Evolutionary conservation across 2,888 invertebrate species (phyloP), one percentile per base, ranked within the genome.

Genomic region (Aspidapion aeneum): DNA sequence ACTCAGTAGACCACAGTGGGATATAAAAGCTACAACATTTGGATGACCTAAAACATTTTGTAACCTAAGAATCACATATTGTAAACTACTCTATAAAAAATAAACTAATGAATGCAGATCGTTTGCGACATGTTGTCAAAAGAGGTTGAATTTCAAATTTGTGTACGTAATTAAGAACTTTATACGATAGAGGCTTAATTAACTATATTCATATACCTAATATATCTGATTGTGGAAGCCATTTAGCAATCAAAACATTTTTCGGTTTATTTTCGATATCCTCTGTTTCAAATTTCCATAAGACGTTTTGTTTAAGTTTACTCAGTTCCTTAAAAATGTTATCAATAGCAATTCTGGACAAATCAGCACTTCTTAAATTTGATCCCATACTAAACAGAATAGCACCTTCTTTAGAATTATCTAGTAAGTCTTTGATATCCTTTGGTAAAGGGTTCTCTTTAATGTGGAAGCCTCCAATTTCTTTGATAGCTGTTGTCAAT

Each of bases 401-500:
- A 0, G 74, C 78, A 7, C 81, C 81, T 35, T 79, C 63, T 48
- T 69, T 66, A 3, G 79, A 74, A 17, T 71, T 69, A 59, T 81
- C 77, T 65, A 81, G 60, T 65, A 76, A 78, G 12, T 64, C 49
- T 69, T 78, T 69, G 3, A 80, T 62, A 51, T 79, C 75, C 74
- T 77, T 62, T 7, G 69, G 69, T 20, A 73, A 56, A 60, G 58
- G 59, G 16, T 62, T 66, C 5, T 64, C 35, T 18, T 58, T 63
- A 48, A 76, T 67, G 51, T 86, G 86, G 54, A 82, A 70, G 48
- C 86, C 86, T 12, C 85, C 86, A 55, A 86, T 79, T 72, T 86
- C 85, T 1, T 86, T 74, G 61, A 83, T 77, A 69, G 83, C 84
- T 0, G 84, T 84, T 1, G 83, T 77, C 51, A 82, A 77, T 0